Base-by-base conservation (phyloP, 1,140 invertebrate genomes). In the Epicauta chinensis region DNA sequence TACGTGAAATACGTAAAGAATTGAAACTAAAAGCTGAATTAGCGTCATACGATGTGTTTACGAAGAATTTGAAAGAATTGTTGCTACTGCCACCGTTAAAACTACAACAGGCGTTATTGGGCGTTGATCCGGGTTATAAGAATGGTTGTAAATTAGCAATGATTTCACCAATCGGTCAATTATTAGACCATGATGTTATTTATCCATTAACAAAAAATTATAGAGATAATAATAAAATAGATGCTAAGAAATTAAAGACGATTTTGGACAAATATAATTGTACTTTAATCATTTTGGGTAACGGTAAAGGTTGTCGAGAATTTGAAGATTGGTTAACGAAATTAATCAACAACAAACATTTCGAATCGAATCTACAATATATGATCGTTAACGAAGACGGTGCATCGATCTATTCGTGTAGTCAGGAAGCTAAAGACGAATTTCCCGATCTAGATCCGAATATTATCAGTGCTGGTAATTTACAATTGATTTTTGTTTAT, bases 361-460 rank as follows among this genome's bases (percentile, higher is more conserved):
- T 89, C 56, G 57, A 70, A 17, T 73, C 76, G 11, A 71, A 79
- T 52, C 73, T 91, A 16, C 74, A 73, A 9, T 91, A 88, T 60
- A 86, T 89, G 5, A 93, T 96, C 58, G 85, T 96, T 0, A 85
- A 86, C 60, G 93, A 97, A 71, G 79, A 82, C 65, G 93, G 92
- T 0, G 89, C 89, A 0, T 93, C 91, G 2, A 86, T 94, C 62
- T 97, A 96, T 66, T 94, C 91, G 16, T 86, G 89, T 47, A 87
- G 89, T 51, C 72, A 81, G 38, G 82, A 88, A 68, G 93, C 92
- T 0, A 77, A 82, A 58, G 81, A 86, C 66, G 93, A 97, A 69
- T 86, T 94, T 65, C 86, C 89, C 1, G 71, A 82, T 38, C 73
- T 94, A 68, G 91, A 94, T 67, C 79, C 79, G 7, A 88, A 86